Base-by-base conservation (phyloP, 2,888 invertebrate genomes). In the Adelognathus sp. region DNA sequence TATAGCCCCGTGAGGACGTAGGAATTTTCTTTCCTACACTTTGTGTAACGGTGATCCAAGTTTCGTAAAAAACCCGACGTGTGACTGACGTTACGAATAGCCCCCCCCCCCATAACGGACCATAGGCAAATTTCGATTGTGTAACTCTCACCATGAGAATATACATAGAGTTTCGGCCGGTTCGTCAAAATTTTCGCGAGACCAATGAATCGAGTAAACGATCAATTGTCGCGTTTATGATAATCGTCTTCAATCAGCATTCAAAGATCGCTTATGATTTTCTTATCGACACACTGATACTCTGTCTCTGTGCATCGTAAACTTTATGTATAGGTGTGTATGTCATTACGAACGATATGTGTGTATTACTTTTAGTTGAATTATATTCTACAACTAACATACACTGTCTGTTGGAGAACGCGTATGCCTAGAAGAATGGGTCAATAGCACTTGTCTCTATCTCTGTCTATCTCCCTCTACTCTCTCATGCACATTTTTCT, bases 401-500 rank as follows among this genome's bases (percentile, higher is more conserved):
- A 60, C 41, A 41, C 58, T 76, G 52, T 73, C 73, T 71, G 76
- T 70, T 54, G 46, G 54, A 46, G 75, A 41, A 54, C 61, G 71
- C 67, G 71, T 67, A 79, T 79, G 75, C 46, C 66, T 79, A 79
- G 79, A 33, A 72, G 78, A 73, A 79, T 79, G 79, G 54, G 71
- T 72, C 66, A 39, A 71, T 58, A 72, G 76, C 71, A 77, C 61
- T 67, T 44, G 16, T 80, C 16, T 66, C 36, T 71, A 39, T 76
- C 44, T 71, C 60, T 80, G 66, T 76, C 80, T 82, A 64, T 83
- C 52, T 80, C 66, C 71, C 39, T 79, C 14, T 76, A 72, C 63
- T 74, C 61, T 79, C 63, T 58, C 50, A 50, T 24, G 11, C 50
- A 24, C n/a, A 3, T 11, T 9, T 46, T 9, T 46, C 21, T 9